A percentile compares a stretch with the other conserved stretches of the same genome.
These are phyloP conservation scores for Cairina moschata DNA, from an alignment of 2,113 vertebrate genomes.

Conservation along the genomic window DNA sequence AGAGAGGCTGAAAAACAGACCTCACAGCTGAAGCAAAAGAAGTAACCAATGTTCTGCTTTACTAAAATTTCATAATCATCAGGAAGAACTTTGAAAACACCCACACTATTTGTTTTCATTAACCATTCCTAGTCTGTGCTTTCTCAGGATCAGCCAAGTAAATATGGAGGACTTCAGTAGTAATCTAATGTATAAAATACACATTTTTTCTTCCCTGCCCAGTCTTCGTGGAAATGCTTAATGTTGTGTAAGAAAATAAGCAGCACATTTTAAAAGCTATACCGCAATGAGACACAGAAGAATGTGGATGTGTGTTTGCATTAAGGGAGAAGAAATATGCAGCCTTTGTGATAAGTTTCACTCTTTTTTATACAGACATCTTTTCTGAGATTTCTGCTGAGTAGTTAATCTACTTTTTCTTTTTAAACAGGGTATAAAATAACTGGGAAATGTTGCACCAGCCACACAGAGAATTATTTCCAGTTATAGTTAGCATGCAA, in stretches of 20 bases:
- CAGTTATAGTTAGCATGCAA: neutral
- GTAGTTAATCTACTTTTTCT: neutral
- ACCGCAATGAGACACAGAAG: neutral
- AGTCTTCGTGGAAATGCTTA: slow-evolving; percentile 29
- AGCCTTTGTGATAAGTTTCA: slow-evolving; percentile 30
- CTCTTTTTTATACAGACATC: neutral
- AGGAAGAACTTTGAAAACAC: neutral
- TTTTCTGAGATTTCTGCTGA: slow-evolving; percentile 9
- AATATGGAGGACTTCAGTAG: neutral
- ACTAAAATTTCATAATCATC: neutral
- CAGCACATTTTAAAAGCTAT: slow-evolving; percentile 7
- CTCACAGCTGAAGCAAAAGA: neutral
- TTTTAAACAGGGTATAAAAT: neutral
- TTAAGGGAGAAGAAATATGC: slow-evolving; percentile 24
- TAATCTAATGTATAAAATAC: neutral
- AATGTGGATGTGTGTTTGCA: neutral
- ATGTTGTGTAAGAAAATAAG: slow-evolving; percentile 23
- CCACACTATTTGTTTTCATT: neutral
- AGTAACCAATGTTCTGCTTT: neutral
- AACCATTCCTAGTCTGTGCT: neutral
- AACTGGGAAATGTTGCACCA: neutral
- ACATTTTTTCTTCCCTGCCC: neutral
- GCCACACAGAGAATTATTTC: slow-evolving; percentile 7
- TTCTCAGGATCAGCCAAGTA: neutral
- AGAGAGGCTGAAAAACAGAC: neutral